These are phyloP conservation scores for Idaea aversata DNA, from an alignment of 2,888 invertebrate species.

Conservation along the genomic window DNA sequence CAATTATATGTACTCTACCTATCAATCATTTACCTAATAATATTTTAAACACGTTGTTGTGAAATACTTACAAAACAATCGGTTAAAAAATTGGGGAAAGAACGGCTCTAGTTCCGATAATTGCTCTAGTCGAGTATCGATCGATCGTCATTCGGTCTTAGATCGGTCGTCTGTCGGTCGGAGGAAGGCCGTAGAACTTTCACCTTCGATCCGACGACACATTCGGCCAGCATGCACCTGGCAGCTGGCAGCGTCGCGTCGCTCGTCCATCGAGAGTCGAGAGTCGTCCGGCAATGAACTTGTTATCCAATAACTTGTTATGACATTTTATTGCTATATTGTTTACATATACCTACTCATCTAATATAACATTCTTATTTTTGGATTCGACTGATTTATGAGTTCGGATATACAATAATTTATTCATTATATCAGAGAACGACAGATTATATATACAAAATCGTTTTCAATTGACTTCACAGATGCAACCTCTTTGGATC, in stretches of 20 bases:
- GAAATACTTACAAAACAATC: too few relatives aligned
- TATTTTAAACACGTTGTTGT: too few relatives aligned
- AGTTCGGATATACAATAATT: neutral
- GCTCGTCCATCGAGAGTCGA: too few relatives aligned
- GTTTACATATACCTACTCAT: slow-evolving; percentile 2
- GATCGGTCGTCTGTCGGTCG: slow-evolving; percentile 8
- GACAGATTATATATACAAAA: neutral
- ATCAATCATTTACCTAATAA: too few relatives aligned
- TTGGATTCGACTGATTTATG: neutral
- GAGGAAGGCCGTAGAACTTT: slow-evolving; percentile 51
- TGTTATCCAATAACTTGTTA: slow-evolving; percentile 42
- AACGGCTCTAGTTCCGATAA: neutral
- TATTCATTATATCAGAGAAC: slow-evolving; percentile 7
- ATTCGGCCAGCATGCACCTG: slow-evolving; percentile 42
- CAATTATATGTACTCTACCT: neutral
- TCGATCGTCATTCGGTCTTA: neutral
- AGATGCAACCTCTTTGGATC: too few relatives aligned
- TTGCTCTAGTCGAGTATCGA: too few relatives aligned
- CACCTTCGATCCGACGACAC: slow-evolving; percentile 56
- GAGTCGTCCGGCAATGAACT: slow-evolving; percentile 57
- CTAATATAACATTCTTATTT: neutral
- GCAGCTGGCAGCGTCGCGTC: too few relatives aligned
- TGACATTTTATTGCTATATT: slow-evolving; percentile 29
- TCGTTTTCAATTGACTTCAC: neutral
- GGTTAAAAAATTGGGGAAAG: neutral